Percentiles rank a stretch among this genome's conserved stretches.
Conservation (phyloP, 2,113 vertebrate genomes). For the Empidonax traillii region DNA sequence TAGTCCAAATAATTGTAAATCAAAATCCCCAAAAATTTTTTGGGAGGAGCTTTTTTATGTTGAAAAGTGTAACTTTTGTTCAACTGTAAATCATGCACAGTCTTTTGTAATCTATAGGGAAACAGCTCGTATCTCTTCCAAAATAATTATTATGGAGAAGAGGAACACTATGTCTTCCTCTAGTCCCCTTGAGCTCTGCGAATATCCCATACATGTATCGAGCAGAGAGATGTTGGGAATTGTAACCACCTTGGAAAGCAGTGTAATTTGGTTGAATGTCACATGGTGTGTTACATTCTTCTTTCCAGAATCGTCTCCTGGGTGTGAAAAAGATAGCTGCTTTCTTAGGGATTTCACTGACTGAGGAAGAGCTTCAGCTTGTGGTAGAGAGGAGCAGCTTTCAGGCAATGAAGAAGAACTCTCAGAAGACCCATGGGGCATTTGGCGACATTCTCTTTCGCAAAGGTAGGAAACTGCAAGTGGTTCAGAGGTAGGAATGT, state of each 20-base stretch:
- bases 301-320: background rate
- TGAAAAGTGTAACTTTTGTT: background rate
- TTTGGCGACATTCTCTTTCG: constrained; percentile 16
- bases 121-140: background rate
- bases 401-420: constrained; percentile 60
- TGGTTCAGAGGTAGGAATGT: background rate
- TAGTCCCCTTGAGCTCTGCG: background rate
- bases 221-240: background rate
- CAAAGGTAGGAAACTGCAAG: constrained; percentile 47
- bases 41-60: background rate
- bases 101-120: background rate
- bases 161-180: background rate
- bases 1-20: background rate
- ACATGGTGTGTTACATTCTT: background rate
- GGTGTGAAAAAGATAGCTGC: constrained; percentile 44
- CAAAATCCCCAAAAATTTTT: background rate
- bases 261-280: background rate
- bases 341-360: constrained; percentile 40
- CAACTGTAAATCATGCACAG: background rate
- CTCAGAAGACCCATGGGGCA: background rate
- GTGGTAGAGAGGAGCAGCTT: constrained; percentile 52
- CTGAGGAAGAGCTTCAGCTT: constrained; percentile 29
- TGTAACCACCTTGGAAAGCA: background rate
- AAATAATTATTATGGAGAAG: background rate
- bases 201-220: background rate